Percentiles rank a stretch among this genome's conserved stretches.
phyloP scores from a whole-genome alignment of 2,888 invertebrate genomes.

The Capitulum mitella region DNA sequence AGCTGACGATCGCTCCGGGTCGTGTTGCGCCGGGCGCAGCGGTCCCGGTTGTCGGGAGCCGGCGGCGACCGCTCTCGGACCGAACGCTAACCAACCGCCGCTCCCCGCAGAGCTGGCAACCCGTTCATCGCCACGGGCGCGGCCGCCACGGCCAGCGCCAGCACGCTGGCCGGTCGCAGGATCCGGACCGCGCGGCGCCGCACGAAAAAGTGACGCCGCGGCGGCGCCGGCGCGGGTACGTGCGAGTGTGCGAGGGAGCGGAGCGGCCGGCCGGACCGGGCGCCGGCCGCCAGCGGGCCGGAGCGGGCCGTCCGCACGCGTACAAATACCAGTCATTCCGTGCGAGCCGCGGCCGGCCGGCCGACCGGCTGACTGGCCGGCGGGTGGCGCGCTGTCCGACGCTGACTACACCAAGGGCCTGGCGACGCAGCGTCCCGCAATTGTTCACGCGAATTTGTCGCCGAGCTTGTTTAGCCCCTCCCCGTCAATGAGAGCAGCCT shows the following conservation, averaged over 20 bases:
- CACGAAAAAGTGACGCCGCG: not conserved
- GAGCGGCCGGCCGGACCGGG: not conserved
- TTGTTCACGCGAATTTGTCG: not conserved
- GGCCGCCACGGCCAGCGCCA: too few species aligned
- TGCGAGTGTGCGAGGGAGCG: too few species aligned
- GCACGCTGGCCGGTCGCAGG: not conserved
- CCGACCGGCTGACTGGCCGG: not conserved
- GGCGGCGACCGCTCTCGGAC: too few species aligned
- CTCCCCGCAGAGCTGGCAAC: not conserved
- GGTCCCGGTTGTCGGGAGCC: too few species aligned
- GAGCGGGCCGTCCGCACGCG: not conserved
- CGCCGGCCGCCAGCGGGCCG: not conserved
- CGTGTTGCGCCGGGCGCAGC: too few species aligned
- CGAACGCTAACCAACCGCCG: too few species aligned
- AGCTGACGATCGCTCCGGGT: too few species aligned
- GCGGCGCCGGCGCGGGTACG: too few species aligned
- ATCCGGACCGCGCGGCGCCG: not conserved
- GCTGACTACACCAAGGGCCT: constrained; percentile 11
- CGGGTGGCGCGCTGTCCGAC: not conserved
- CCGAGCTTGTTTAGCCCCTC: constrained; percentile 12
- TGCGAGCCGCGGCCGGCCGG: not conserved
- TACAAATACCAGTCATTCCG: constrained; percentile 8
- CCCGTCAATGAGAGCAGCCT: constrained; percentile 3
- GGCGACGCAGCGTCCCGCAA: constrained; percentile 18
- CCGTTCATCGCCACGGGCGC: not conserved